These are phyloP conservation scores for Calidris pygmaea DNA, from an alignment of 2,113 vertebrate genomes.

Conservation along the genomic window DNA sequence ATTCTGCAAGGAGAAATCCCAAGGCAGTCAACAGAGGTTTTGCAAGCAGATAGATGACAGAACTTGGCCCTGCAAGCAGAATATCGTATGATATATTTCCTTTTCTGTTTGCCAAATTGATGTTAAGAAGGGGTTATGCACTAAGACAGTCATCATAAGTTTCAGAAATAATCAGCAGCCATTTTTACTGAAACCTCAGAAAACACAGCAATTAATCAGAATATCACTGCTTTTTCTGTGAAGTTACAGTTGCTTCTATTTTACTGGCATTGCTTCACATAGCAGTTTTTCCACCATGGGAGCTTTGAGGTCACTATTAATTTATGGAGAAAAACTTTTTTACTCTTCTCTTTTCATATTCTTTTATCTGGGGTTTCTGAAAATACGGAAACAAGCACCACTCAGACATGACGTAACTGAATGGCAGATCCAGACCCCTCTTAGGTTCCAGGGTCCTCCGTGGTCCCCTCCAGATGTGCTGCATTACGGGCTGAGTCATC, in stretches of 20 bases:
- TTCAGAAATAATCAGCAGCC: slow-evolving; percentile 61
- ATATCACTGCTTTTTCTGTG: slow-evolving; percentile 45
- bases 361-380: slow-evolving; percentile 25
- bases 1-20: slow-evolving; percentile 55
- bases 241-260: slow-evolving; percentile 29
- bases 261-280: slow-evolving; percentile 35
- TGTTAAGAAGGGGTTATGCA: slow-evolving; percentile 52
- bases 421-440: slow-evolving; percentile 1
- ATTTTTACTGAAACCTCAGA: slow-evolving; percentile 60
- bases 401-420: slow-evolving; percentile 49
- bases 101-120: slow-evolving; percentile 44
- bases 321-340: slow-evolving; percentile 22
- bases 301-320: slow-evolving; percentile 16
- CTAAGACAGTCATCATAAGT: slow-evolving; percentile 46
- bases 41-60: slow-evolving; percentile 57
- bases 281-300: slow-evolving; percentile 10
- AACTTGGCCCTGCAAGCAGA: slow-evolving; percentile 44
- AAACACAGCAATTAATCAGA: slow-evolving; percentile 57
- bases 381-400: slow-evolving; percentile 28
- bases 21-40: slow-evolving; percentile 50
- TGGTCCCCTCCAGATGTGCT: slow-evolving; percentile 35
- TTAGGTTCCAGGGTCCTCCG: neutral
- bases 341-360: neutral
- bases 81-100: slow-evolving; percentile 54
- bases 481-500: slow-evolving; percentile 27